Base-by-base conservation (phyloP, 2,888 invertebrate genomes). In the Busseola fusca region DNA sequence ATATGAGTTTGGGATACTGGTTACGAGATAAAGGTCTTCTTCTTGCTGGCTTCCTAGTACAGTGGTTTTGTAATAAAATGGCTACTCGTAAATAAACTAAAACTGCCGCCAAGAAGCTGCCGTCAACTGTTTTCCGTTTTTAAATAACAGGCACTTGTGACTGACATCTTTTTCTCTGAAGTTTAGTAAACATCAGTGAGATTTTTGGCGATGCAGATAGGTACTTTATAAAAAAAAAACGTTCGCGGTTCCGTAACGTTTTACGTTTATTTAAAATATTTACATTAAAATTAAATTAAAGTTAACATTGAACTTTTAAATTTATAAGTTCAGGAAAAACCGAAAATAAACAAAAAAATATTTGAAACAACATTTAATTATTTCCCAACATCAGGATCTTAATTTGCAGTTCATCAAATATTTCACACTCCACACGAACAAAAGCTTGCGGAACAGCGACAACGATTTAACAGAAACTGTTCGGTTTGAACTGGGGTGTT, bases 391-490 rank as follows among this genome's bases (percentile, higher is more conserved):
- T 52, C 3, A 16, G 5, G 16, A 65, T 42, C 67, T 74, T 65
- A 77, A 72, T 73, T 48, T 25, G 40, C 34, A 60, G 62, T 80
- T 76, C 58, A 78, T 83, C 77, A 83, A 84, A 81, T 80, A 84
- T 73, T 78, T 82, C 65, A 74, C 78, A 70, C 62, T 45, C 64
- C 42, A 52, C 37, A 37, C n/a, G 14, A 0, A 37, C 34, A 67
- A 83, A 80, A 42, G 82, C 74, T 84, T 48, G 42, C 54, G 14
- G 48, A 64, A 69, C 59, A 70, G 69, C 64, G 72, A 77, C 77
- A 83, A 76, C 70, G 79, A 78, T 84, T 83, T 68, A 66, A 76
- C 79, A 71, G 67, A 73, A 82, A 81, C 80, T 83, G 83, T 81
- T 74, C 69, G 70, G 66, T 71, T 77, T 71, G 66, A 82, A 74